Base-by-base conservation (phyloP, 2,797 vertebrate species). In the Triplophysa yarkandensis region DNA sequence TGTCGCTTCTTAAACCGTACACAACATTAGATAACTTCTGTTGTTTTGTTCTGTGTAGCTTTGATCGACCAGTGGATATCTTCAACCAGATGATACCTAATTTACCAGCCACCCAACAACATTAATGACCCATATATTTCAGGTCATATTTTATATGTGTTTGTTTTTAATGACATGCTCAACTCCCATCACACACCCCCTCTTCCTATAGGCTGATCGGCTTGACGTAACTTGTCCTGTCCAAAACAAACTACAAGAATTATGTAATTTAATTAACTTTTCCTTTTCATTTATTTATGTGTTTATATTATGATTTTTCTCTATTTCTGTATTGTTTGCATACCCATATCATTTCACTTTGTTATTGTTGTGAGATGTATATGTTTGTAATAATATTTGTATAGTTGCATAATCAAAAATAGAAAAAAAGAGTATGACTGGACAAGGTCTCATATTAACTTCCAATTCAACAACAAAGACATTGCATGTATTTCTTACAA, bases 141-240 rank as follows among this genome's bases (percentile, higher is more conserved):
- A 61, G 66, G 48, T 21, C 34, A 36, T 52, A 41, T 28, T 65
- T 67, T 11, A 23, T 34, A 58, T 30, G 61, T 67, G 76, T 80
- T 80, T 62, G 75, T 71, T 69, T 88, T 77, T 4, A 27, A 30
- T 68, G 41, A 68, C 69, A 66, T 4, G 78, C 55, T 58, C 36
- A 16, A 74, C 60, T 80, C 81, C 66, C 3, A 3, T 55, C 13
- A 58, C 63, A 78, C 68, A 36, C 62, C 7, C 14, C 72, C 65
- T 73, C 16, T 58, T 76, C 66, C 71, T 52, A 83, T 74, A 79
- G 83, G 81, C 67, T 57, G 36, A 10, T 69, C 28, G n/a, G 34
- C 48, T 77, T 19, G 62, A 39, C 61, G 54, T 34, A 43, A 62
- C n/a, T 17, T 63, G 70, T 50, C 21, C 70, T n/a, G n/a, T n/a